phyloP scores from a whole-genome alignment of 2,113 vertebrate species.

The Dasyprocta punctata region DNA sequence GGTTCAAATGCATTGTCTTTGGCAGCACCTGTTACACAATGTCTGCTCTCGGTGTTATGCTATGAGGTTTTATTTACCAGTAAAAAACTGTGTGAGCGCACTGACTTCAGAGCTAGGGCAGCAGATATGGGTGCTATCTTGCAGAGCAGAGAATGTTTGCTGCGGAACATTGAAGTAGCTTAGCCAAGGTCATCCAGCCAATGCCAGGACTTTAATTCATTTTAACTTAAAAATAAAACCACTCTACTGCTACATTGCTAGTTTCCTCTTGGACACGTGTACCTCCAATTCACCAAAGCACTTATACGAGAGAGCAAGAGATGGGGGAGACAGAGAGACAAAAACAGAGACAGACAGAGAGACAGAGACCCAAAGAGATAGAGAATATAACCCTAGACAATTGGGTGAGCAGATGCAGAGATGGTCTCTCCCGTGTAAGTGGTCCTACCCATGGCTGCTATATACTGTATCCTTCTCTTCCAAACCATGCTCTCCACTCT shows the following conservation, averaged over 20 bases:
- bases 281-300: neutral
- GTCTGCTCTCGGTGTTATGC: no score
- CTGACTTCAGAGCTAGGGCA: neutral
- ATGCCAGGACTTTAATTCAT: neutral
- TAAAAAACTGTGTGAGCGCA: neutral
- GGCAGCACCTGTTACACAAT: neutral
- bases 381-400: neutral
- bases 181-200: neutral
- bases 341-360: neutral
- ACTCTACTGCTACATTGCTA: neutral
- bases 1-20: no score
- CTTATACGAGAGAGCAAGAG: neutral
- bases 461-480: fast-evolving
- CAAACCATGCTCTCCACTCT: neutral
- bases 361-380: neutral
- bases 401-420: neutral
- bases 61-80: neutral
- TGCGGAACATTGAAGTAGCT: neutral
- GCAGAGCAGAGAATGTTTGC: neutral
- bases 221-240: neutral
- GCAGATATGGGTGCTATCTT: neutral
- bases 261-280: fast-evolving
- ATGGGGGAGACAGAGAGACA: neutral
- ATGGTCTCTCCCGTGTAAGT: neutral
- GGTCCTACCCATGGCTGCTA: fast-evolving